Evolutionary conservation across 2,888 invertebrate species (phyloP), one percentile per base, ranked within the genome.

Genomic region (Sipunculus nudus): DNA sequence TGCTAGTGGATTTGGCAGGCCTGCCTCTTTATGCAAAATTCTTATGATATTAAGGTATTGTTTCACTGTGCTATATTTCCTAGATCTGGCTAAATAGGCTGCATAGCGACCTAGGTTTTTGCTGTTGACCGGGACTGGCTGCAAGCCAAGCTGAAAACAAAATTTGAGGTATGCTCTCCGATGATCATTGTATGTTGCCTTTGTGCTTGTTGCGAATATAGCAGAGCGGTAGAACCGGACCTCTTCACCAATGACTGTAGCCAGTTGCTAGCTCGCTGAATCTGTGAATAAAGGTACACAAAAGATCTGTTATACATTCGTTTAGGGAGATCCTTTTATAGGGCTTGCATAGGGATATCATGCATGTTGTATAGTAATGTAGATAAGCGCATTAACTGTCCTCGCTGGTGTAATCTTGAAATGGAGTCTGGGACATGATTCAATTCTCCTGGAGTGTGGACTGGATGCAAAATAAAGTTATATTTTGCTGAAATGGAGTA

Each of bases 31-130:
- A 28, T 53, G 53, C 40, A 53, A 8, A 13, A 53, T 13, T 5
- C 40, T 21, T 5, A 41, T 21, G n/a, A 53, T 41, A 26, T 53
- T 53, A 25, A 53, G 8, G 21, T 53, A 41, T 41, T 53, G 39
- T 26, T 41, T 39, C 5, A 39, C 41, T 10, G 40, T 16, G 21
- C 8, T 25, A 41, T 23, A 40, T n/a, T 21, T 23, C 8, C 13
- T 8, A 21, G 6, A 6, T 6, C 21, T 16, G 6, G 35, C 50
- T 8, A 50, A 23, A 16, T 19, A 50, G 23, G 23, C 31, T 6
- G 35, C 41, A 21, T 53, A 53, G 8, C 39, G 16, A 6, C 23
- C 8, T 6, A 53, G 8, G 6, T 25, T 41, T 8, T 5, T 21
- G 41, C 4, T 25, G 5, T 39, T 13, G 28, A 23, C 41, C 10